Conservation (phyloP, 2,888 invertebrate genomes). For the Cryptus viduatorius region DNA sequence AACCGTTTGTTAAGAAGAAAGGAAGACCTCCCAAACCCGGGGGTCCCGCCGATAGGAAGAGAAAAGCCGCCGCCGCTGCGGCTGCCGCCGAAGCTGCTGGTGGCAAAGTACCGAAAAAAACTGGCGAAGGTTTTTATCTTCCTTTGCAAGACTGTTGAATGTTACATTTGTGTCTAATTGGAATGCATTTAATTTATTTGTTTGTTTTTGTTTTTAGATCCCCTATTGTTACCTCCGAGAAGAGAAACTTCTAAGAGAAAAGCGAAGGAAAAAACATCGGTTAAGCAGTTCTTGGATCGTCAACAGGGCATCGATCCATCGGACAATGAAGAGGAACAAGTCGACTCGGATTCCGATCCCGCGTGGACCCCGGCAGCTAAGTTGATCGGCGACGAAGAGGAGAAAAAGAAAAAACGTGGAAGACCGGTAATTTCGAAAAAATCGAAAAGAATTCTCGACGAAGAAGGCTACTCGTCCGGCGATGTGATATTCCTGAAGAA, state of each 20-base stretch:
- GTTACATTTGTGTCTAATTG: not conserved
- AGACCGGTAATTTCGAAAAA: slow-evolving; percentile 80
- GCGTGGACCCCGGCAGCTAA: slow-evolving; percentile 91
- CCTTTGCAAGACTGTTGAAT: not conserved
- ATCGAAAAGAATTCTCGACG: slow-evolving; percentile 85
- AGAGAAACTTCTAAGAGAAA: slow-evolving; percentile 88
- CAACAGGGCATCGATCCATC: slow-evolving; percentile 80
- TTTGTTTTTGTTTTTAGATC: slow-evolving; percentile 78
- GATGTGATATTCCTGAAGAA: slow-evolving; percentile 83
- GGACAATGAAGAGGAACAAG: slow-evolving; percentile 87
- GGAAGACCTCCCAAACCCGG: slow-evolving; percentile 85
- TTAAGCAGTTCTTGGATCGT: slow-evolving; percentile 86
- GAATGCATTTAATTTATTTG: not conserved
- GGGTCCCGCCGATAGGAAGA: slow-evolving; percentile 83
- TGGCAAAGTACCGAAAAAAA: slow-evolving; percentile 84
- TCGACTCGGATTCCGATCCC: slow-evolving; percentile 90
- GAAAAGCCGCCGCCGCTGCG: slow-evolving; percentile 82
- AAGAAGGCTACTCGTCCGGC: slow-evolving; percentile 86
- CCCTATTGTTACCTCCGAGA: slow-evolving; percentile 84
- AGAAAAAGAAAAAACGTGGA: slow-evolving; percentile 83
- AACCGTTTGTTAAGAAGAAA: slow-evolving; percentile 82
- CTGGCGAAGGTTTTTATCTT: slow-evolving; percentile 79
- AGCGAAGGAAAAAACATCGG: slow-evolving; percentile 88
- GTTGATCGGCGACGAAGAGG: slow-evolving; percentile 83
- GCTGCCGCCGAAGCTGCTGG: slow-evolving; percentile 76